These are phyloP conservation scores for Paragorgia papillata DNA, from an alignment of 92 coral and sea anemone species.

Conservation along the genomic window DNA sequence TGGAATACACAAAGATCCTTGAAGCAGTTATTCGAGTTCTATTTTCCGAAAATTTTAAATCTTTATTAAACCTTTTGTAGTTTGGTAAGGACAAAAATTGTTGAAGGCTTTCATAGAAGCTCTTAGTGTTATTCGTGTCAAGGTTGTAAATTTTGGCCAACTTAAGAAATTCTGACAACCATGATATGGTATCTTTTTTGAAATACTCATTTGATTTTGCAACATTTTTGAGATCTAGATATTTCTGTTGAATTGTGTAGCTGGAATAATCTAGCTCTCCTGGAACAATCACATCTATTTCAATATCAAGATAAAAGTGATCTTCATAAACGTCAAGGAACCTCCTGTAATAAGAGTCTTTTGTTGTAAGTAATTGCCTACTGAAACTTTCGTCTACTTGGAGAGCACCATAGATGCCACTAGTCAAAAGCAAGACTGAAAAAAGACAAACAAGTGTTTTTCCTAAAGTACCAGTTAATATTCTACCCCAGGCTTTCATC, in stretches of 20 bases:
- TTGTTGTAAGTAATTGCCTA: slow-evolving; percentile 19
- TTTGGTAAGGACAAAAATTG: slow-evolving; percentile 22
- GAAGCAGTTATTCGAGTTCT: no score
- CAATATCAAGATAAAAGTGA: slow-evolving; percentile 39
- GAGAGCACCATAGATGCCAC: slow-evolving; percentile 61
- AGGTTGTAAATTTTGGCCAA: slow-evolving; percentile 22
- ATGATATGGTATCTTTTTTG: slow-evolving; percentile 52
- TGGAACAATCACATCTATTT: not conserved
- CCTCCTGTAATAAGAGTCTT: slow-evolving; percentile 16
- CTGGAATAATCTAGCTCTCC: slow-evolving; percentile 28
- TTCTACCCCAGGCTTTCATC: slow-evolving; percentile 64
- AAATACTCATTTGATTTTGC: slow-evolving; percentile 38
- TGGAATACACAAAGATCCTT: not conserved
- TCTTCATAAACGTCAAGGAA: slow-evolving; percentile 37
- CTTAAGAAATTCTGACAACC: slow-evolving; percentile 55
- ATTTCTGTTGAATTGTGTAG: slow-evolving; percentile 5
- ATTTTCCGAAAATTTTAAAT: not conserved
- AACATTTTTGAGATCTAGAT: no score
- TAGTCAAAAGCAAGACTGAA: slow-evolving; percentile 57
- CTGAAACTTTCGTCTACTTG: slow-evolving; percentile 58
- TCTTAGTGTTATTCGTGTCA: not conserved
- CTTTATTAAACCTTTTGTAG: slow-evolving; percentile 32
- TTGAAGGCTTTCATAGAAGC: not conserved
- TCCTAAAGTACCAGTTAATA: slow-evolving; percentile 50
- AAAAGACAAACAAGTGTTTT: slow-evolving; percentile 53